Evolutionary conservation across 2,797 vertebrate species (phyloP), one percentile per base, ranked within the genome.

Genomic region (Premnoplex brunnescens): DNA sequence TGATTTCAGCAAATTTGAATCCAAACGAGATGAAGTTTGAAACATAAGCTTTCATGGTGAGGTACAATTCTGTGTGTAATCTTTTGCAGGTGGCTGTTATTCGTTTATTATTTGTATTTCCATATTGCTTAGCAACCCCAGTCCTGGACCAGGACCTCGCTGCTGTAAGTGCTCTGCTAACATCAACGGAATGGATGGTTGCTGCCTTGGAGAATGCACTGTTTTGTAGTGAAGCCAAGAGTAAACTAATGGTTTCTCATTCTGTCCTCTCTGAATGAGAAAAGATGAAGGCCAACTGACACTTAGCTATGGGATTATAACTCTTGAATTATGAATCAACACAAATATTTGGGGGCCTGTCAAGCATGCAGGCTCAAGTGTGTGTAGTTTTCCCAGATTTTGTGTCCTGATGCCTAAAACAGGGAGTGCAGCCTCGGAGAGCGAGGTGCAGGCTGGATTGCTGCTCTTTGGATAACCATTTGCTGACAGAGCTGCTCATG

Each of bases 111-210:
- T 96, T 96, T 97, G 91, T 94, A 89, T 97, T 97, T 96, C 93
- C 88, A 89, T 91, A 96, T 94, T 95, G 96, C 94, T 96, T 96
- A 97, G 95, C 94, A 97, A 96, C 95, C 84, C 72, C 49, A 2
- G 46, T 54, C 63, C 94, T 85, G 94, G 89, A 92, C 71, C 92
- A 85, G 92, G 94, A 92, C 88, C 75, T 89, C 0, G 0, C 86
- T 87, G 85, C 89, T 85, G 32, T 5, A 43, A 93, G 64, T 44
- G 68, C 89, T 90, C 85, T 72, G 83, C 90, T 88, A n/a, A 20
- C 85, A 37, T 3, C 6, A 21, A 28, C 55, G 51, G 81, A 93
- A 76, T 1, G 92, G 84, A 16, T 87, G 93, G 92, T 67, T 6
- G 43, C 88, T 95, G 90, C 90, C 67, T 73, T 5, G 1, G 51